phyloP scores from a whole-genome alignment of 2,113 vertebrate species.

The Lota lota region DNA sequence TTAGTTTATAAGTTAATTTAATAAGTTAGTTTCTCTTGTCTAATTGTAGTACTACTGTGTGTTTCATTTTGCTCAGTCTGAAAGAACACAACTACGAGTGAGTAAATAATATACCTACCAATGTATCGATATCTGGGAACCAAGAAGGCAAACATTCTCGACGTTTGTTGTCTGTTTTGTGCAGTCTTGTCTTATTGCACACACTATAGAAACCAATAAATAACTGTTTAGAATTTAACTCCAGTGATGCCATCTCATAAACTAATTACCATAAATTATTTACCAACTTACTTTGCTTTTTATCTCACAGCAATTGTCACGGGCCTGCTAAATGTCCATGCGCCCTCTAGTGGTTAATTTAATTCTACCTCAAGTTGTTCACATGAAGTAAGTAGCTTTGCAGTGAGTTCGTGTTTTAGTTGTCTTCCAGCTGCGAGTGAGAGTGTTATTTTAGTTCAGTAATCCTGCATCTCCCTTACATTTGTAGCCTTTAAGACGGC shows the following conservation, averaged over 20 bases:
- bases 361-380: too few relatives aligned
- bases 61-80: constrained; percentile 26
- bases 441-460: too few relatives aligned
- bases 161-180: constrained; percentile 34
- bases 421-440: too few relatives aligned
- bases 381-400: too few relatives aligned
- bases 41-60: background rate
- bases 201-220: constrained; percentile 3
- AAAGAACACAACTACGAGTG: constrained; percentile 30
- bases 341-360: too few relatives aligned
- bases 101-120: constrained; percentile 28
- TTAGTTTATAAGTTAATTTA: constrained; percentile 14
- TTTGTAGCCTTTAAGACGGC: too few relatives aligned
- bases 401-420: too few relatives aligned
- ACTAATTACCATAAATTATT: too few relatives aligned
- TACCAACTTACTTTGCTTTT: too few relatives aligned
- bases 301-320: too few relatives aligned
- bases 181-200: constrained; percentile 18
- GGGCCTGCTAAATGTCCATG: too few relatives aligned
- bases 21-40: background rate
- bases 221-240: background rate
- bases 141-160: constrained; percentile 18
- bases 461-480: too few relatives aligned
- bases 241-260: background rate
- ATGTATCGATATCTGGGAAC: background rate